A percentile compares a stretch with the other conserved stretches of the same genome.
These are phyloP conservation scores for Orgyia antiqua DNA, from an alignment of 2,888 invertebrate genomes.

Conservation along the genomic window DNA sequence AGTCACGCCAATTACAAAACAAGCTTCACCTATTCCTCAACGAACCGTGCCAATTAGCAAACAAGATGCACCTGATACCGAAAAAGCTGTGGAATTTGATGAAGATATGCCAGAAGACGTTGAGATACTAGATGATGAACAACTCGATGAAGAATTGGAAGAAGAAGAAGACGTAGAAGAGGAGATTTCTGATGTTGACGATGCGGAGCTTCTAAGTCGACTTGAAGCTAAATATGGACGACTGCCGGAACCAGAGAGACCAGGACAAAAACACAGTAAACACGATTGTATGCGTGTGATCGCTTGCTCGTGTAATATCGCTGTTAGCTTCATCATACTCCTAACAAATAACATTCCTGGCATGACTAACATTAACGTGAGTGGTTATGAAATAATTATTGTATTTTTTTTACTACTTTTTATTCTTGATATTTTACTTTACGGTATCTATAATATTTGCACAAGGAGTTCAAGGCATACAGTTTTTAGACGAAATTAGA, in stretches of 20 bases:
- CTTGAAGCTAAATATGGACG: constrained; percentile 86
- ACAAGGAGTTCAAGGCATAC: too few relatives aligned
- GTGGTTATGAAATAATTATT: constrained; percentile 27
- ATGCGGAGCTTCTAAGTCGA: constrained; percentile 82
- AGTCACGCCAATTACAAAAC: constrained; percentile 13
- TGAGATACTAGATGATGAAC: constrained; percentile 68
- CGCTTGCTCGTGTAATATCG: constrained; percentile 28
- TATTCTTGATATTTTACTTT: too few relatives aligned
- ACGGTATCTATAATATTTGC: too few relatives aligned
- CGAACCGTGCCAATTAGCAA: not conserved
- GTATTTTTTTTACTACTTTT: too few relatives aligned
- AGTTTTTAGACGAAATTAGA: too few relatives aligned
- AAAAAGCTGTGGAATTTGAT: constrained; percentile 28
- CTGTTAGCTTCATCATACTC: constrained; percentile 36
- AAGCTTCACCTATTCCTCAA: not conserved
- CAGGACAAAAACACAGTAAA: constrained; percentile 72
- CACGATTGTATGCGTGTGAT: constrained; percentile 28
- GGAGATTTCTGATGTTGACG: constrained; percentile 82
- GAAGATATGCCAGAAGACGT: constrained; percentile 63
- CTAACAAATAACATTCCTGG: constrained; percentile 51
- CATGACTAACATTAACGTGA: constrained; percentile 65
- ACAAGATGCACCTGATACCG: not conserved
- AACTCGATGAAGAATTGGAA: constrained; percentile 66
- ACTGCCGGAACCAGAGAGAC: constrained; percentile 73
- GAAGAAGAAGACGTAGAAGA: constrained; percentile 71